These are phyloP conservation scores for Plestiodon gilberti DNA, from an alignment of 2,113 vertebrate genomes.

Conservation along the genomic window DNA sequence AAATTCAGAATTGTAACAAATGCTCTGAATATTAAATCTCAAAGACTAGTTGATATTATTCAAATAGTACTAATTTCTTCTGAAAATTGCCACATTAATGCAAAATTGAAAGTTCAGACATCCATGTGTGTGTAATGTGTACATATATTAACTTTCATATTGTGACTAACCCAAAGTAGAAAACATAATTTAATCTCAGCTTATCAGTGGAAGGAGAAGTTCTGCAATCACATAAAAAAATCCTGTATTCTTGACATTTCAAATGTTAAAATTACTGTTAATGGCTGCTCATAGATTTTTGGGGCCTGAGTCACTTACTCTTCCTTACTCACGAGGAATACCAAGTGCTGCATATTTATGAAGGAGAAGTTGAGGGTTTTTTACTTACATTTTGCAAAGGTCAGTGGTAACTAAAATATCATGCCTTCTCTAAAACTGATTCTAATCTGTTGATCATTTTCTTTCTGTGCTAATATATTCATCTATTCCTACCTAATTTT, in stretches of 20 bases:
- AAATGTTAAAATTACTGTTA: background rate
- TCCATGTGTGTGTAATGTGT: background rate
- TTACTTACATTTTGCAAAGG: background rate
- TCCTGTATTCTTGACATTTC: background rate
- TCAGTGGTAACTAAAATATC: background rate
- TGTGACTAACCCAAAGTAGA: background rate
- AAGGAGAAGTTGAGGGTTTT: background rate
- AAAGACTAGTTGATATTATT: background rate
- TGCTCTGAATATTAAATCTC: slow-evolving; percentile 33
- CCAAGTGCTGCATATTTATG: background rate
- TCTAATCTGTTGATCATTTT: background rate
- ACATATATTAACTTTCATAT: background rate
- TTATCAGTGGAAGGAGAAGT: background rate
- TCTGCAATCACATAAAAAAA: slow-evolving; percentile 9
- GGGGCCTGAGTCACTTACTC: background rate
- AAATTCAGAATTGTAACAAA: slow-evolving; percentile 31
- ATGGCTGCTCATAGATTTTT: background rate
- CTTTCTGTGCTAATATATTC: background rate
- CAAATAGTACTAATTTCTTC: slow-evolving; percentile 49
- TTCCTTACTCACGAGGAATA: background rate
- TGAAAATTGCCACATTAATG: background rate
- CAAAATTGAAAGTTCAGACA: background rate
- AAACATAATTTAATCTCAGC: background rate
- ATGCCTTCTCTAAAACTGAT: background rate
- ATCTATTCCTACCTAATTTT: slow-evolving; percentile 4